A percentile compares a stretch with the other conserved stretches of the same genome.
phyloP scores from a whole-genome alignment of 2,113 vertebrate species.

The Spheniscus mendiculus region DNA sequence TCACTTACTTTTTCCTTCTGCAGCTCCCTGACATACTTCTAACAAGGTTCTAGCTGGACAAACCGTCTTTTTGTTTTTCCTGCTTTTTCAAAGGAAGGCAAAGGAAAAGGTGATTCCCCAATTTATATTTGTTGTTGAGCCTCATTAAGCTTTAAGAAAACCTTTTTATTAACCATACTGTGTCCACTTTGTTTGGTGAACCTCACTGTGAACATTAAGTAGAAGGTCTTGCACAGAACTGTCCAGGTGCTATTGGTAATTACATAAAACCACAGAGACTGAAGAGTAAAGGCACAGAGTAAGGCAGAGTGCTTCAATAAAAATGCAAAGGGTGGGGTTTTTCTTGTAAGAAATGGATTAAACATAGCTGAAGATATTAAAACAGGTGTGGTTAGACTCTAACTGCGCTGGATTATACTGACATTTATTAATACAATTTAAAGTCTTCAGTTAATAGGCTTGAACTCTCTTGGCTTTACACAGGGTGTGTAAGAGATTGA shows the following conservation, averaged over 20 bases:
- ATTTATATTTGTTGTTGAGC: neutral
- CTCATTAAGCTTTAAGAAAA: constrained; percentile 9
- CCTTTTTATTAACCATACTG: neutral
- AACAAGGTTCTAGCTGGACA: neutral
- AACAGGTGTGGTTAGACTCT: constrained; percentile 11
- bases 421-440: constrained; percentile 15
- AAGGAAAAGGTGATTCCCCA: neutral
- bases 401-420: neutral
- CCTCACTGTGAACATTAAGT: neutral
- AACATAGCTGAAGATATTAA: neutral
- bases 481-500: neutral
- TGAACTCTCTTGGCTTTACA: neutral
- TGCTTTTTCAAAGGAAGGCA: neutral
- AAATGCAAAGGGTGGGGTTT: neutral
- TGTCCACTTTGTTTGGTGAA: neutral
- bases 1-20: neutral
- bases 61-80: neutral
- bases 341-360: neutral
- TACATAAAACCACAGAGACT: neutral
- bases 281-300: neutral
- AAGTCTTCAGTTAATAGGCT: constrained; percentile 22
- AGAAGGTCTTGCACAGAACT: constrained; percentile 14
- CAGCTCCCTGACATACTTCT: neutral
- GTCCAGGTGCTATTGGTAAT: neutral
- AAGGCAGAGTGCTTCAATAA: neutral